Conservation (phyloP, 2,113 vertebrate species). For the Rhegmatorhina hoffmannsi region DNA sequence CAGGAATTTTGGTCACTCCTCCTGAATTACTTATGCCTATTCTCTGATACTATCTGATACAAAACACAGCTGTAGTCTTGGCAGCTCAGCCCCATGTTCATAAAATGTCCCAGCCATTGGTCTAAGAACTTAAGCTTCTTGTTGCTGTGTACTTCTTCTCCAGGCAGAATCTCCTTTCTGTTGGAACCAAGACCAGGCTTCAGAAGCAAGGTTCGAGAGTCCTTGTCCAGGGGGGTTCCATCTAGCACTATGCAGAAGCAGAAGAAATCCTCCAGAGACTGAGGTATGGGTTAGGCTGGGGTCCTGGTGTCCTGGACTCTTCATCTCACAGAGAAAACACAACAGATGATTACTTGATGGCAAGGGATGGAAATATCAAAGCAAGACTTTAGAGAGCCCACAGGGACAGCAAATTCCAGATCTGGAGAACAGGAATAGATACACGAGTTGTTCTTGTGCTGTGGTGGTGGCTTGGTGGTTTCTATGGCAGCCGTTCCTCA, state of each 20-base stretch:
- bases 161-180: neutral
- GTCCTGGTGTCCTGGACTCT: neutral
- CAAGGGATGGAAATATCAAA: neutral
- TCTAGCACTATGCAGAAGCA: neutral
- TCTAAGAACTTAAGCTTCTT: neutral
- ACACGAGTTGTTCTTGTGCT: neutral
- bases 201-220: neutral
- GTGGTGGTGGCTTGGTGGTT: constrained; percentile 3
- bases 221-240: neutral
- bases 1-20: neutral
- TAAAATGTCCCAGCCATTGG: neutral
- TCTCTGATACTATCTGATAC: neutral
- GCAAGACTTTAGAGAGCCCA: neutral
- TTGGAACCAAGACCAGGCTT: neutral
- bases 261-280: neutral
- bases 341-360: neutral
- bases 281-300: neutral
- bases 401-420: neutral
- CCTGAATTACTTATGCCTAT: neutral
- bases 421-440: constrained; percentile 15
- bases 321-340: neutral
- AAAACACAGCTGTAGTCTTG: neutral
- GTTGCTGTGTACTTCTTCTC: neutral
- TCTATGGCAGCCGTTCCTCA: neutral
- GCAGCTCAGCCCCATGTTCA: neutral